A percentile compares a stretch with the other conserved stretches of the same genome.
phyloP scores from a whole-genome alignment of 2,888 invertebrate species.

The Lepidochitona cinerea region DNA sequence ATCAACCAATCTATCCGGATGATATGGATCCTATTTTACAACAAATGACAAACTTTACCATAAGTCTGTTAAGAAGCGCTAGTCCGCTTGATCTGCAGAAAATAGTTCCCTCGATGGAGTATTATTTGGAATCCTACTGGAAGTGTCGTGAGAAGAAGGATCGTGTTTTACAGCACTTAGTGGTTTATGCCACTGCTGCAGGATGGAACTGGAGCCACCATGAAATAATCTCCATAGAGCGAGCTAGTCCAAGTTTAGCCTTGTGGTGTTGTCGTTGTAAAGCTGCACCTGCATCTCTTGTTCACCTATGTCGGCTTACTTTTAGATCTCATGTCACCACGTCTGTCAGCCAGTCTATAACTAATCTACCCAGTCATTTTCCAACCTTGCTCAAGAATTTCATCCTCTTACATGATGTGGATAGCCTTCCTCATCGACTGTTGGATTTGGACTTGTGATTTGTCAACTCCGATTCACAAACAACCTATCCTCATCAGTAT shows the following conservation, averaged over 20 bases:
- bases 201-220: constrained; percentile 50
- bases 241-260: constrained; percentile 38
- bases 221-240: constrained; percentile 39
- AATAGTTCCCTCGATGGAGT: constrained; percentile 45
- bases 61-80: constrained; percentile 41
- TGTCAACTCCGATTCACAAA: too few relatives aligned
- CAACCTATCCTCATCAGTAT: too few relatives aligned
- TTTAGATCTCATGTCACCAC: constrained; percentile 33
- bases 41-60: constrained; percentile 44
- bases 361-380: constrained; percentile 32
- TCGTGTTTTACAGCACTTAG: constrained; percentile 38
- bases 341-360: constrained; percentile 33
- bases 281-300: constrained; percentile 36
- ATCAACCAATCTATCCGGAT: constrained; percentile 53
- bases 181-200: constrained; percentile 45
- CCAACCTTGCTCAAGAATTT: constrained; percentile 45
- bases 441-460: not conserved
- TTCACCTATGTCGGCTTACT: constrained; percentile 39
- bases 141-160: constrained; percentile 35
- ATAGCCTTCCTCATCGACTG: not conserved
- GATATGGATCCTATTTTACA: constrained; percentile 48
- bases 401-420: constrained; percentile 42
- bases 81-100: constrained; percentile 31
- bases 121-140: constrained; percentile 57
- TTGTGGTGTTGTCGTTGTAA: constrained; percentile 41